Conservation (phyloP, 2,113 vertebrate species). For the Platichthys flesus region DNA sequence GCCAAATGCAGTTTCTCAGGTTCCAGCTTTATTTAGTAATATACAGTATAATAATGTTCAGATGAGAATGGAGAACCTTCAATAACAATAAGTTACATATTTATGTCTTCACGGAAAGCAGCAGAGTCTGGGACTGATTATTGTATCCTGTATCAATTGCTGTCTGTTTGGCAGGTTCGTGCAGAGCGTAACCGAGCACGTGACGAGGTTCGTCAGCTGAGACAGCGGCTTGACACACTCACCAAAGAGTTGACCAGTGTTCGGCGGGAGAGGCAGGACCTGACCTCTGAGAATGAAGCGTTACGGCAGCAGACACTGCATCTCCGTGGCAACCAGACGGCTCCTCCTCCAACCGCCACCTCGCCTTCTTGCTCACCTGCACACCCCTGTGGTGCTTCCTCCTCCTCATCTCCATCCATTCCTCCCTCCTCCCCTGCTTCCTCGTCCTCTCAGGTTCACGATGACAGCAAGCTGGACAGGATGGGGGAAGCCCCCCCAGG, state of each 20-base stretch:
- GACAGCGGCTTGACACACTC: conserved; percentile 90
- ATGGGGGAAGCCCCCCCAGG: conserved; percentile 63
- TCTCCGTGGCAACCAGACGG: conserved; percentile 20
- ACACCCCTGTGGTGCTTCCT: conserved; percentile 37
- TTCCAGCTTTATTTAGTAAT: too few species aligned
- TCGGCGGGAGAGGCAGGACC: conserved; percentile 89
- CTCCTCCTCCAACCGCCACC: conserved; percentile 17
- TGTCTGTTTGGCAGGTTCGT: conserved; percentile 77
- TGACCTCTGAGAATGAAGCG: conserved; percentile 85
- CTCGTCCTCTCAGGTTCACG: conserved; percentile 58
- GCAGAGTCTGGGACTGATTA: neutral
- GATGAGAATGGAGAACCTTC: neutral
- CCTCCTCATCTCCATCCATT: conserved; percentile 62
- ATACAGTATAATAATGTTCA: too few species aligned
- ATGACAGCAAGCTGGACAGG: conserved; percentile 55
- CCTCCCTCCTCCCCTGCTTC: conserved; percentile 43
- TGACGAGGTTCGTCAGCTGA: conserved; percentile 93
- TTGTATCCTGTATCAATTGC: neutral
- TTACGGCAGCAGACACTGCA: conserved; percentile 79
- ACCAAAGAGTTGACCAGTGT: conserved; percentile 92
- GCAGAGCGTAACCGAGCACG: conserved; percentile 93
- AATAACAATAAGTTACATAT: neutral
- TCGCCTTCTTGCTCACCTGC: conserved; percentile 34
- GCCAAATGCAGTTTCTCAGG: too few species aligned
- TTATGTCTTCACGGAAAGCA: neutral